Percentiles rank a stretch among this genome's conserved stretches.
Evolutionary conservation across 2,888 invertebrate genomes (phyloP).

Genomic region (Macaria notata): DNA sequence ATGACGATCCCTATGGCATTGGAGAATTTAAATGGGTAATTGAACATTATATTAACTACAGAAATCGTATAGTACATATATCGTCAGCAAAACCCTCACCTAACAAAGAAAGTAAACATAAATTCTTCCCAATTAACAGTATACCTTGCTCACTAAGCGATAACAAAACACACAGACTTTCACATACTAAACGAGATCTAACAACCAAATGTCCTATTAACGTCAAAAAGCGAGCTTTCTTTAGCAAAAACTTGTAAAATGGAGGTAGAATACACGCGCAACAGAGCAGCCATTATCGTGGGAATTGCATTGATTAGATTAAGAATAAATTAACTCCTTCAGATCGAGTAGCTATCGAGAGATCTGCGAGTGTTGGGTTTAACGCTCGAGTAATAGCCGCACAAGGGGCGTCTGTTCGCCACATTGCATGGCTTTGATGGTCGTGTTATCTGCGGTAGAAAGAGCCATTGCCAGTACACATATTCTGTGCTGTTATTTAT

Average conservation of each 20-base stretch:
- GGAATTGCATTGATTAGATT: slow-evolving; percentile 64
- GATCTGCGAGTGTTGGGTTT: slow-evolving; percentile 45
- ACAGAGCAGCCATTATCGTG: slow-evolving; percentile 46
- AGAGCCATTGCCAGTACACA: slow-evolving; percentile 9
- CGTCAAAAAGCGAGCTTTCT: slow-evolving; percentile 27
- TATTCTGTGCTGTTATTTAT: too few relatives aligned
- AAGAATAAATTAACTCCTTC: slow-evolving; percentile 57
- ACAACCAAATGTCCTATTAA: slow-evolving; percentile 17
- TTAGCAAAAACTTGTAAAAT: slow-evolving; percentile 29
- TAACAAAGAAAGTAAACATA: too few relatives aligned
- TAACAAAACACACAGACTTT: slow-evolving; percentile 13
- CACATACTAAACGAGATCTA: slow-evolving; percentile 8
- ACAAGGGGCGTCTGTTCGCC: slow-evolving; percentile 30
- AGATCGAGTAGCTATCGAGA: slow-evolving; percentile 45
- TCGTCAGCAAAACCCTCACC: too few relatives aligned
- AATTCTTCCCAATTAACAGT: too few relatives aligned
- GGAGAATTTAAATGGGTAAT: too few relatives aligned
- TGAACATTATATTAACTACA: too few relatives aligned
- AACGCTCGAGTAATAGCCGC: slow-evolving; percentile 49
- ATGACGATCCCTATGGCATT: too few relatives aligned
- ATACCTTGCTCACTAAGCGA: neutral
- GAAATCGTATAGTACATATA: too few relatives aligned
- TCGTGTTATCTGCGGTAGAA: slow-evolving; percentile 22
- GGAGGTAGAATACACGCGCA: slow-evolving; percentile 37
- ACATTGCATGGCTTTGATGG: slow-evolving; percentile 24